Percentiles rank a stretch among this genome's conserved stretches.
Evolutionary conservation across 2,888 invertebrate genomes (phyloP).

Genomic region (Mellilla xanthometata): DNA sequence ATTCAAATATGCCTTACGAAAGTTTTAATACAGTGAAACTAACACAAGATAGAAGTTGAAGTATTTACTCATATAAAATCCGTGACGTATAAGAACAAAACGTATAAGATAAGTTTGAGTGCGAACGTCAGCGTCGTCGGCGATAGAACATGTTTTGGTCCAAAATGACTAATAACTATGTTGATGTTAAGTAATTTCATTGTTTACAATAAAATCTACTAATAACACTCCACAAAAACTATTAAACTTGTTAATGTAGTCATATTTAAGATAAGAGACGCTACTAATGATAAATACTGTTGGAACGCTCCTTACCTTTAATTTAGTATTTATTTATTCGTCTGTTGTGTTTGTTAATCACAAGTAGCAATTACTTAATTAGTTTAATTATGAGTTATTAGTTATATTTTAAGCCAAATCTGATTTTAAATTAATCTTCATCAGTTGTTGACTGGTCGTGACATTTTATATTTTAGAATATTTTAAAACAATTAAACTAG

Average conservation of each 20-base stretch:
- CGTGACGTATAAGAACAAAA: constrained; percentile 4
- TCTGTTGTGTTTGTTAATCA: neutral
- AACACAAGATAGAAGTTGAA: too few species aligned
- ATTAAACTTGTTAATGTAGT: constrained; percentile 6
- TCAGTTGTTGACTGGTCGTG: too few species aligned
- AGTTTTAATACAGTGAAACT: too few species aligned
- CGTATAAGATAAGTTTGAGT: constrained; percentile 8
- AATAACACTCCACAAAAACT: constrained; percentile 4
- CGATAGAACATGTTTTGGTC: constrained; percentile 17
- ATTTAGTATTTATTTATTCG: neutral
- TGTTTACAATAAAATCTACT: constrained; percentile 10
- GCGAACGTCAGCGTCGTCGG: neutral
- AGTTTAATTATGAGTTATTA: neutral
- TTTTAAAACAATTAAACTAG: too few species aligned
- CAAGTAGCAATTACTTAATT: neutral
- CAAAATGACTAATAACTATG: constrained; percentile 8
- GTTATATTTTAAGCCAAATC: too few species aligned
- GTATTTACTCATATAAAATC: too few species aligned
- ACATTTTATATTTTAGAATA: too few species aligned
- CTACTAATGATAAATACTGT: neutral
- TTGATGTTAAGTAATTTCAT: constrained; percentile 15
- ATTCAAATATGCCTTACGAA: too few species aligned
- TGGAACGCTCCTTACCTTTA: neutral
- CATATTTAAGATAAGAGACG: constrained; percentile 10
- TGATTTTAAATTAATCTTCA: too few species aligned